Evolutionary conservation across 2,888 invertebrate species (phyloP).

Genomic region (Empis stercorea): DNA sequence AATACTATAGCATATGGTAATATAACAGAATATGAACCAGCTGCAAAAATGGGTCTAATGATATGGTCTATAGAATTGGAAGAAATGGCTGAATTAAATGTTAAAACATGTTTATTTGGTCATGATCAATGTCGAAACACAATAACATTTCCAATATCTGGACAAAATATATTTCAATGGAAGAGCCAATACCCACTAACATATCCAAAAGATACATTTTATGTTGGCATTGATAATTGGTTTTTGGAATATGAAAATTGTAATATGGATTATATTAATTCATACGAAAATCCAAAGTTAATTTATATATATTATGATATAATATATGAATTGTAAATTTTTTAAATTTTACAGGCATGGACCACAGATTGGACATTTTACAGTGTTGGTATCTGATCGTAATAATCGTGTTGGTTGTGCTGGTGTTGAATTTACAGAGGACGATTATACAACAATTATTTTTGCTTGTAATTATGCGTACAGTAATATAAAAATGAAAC

Average conservation of each 20-base stretch:
- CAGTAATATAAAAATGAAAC: constrained; percentile 7
- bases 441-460: background rate
- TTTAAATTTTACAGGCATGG: background rate
- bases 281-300: background rate
- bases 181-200: background rate
- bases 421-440: background rate
- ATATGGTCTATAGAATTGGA: constrained; percentile 15
- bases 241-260: constrained; percentile 12
- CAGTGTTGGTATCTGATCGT: constrained; percentile 9
- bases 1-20: constrained; percentile 14
- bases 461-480: constrained; percentile 14
- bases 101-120: constrained; percentile 11
- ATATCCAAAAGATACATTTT: constrained; percentile 3
- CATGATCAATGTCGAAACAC: constrained; percentile 17
- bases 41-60: constrained; percentile 14
- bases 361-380: constrained; percentile 10
- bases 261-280: constrained; percentile 8
- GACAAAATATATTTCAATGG: constrained; percentile 14
- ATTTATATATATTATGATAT: background rate
- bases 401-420: background rate
- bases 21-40: constrained; percentile 8
- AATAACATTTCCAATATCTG: constrained; percentile 11
- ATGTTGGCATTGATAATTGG: constrained; percentile 12
- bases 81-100: constrained; percentile 15
- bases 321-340: background rate